A percentile compares a stretch with the other conserved stretches of the same genome.
These are phyloP conservation scores for Lithophane semibrunnea DNA, from an alignment of 2,888 invertebrate species.

Conservation along the genomic window DNA sequence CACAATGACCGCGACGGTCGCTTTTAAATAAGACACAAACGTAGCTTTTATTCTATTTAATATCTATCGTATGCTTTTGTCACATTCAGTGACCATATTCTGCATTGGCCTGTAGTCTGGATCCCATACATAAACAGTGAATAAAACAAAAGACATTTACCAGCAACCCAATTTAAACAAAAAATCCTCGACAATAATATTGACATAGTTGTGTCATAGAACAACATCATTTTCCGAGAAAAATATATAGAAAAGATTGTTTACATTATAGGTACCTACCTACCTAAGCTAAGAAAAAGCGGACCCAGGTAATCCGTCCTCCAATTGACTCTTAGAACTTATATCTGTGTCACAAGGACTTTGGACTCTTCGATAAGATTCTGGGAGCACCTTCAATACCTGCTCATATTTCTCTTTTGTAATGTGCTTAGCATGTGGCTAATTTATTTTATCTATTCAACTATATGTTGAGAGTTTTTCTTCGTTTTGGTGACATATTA, in stretches of 20 bases:
- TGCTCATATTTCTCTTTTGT: constrained; percentile 15
- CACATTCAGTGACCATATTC: neutral
- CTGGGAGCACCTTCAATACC: constrained; percentile 1
- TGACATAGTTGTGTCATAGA: neutral
- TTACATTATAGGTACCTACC: constrained; percentile 21
- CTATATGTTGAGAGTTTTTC: neutral
- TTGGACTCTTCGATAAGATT: neutral
- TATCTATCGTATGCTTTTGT: neutral
- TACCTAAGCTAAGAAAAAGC: constrained; percentile 29
- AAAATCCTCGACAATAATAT: too few relatives aligned
- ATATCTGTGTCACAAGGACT: constrained; percentile 16
- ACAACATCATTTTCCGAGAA: neutral
- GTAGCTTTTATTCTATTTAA: neutral
- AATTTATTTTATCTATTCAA: constrained; percentile 27
- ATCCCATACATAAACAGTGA: neutral
- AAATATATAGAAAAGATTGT: neutral
- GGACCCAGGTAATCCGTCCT: constrained; percentile 23
- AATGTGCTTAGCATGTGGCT: constrained; percentile 35
- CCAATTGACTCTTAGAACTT: constrained; percentile 4
- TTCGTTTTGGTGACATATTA: neutral
- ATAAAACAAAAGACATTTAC: neutral
- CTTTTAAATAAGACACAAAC: too few relatives aligned
- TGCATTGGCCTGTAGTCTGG: neutral
- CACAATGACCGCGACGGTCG: too few relatives aligned
- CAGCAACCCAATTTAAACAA: neutral